These are phyloP conservation scores for Drosophila neotestacea DNA, from an alignment of 2,888 invertebrate genomes.

Conservation along the genomic window DNA sequence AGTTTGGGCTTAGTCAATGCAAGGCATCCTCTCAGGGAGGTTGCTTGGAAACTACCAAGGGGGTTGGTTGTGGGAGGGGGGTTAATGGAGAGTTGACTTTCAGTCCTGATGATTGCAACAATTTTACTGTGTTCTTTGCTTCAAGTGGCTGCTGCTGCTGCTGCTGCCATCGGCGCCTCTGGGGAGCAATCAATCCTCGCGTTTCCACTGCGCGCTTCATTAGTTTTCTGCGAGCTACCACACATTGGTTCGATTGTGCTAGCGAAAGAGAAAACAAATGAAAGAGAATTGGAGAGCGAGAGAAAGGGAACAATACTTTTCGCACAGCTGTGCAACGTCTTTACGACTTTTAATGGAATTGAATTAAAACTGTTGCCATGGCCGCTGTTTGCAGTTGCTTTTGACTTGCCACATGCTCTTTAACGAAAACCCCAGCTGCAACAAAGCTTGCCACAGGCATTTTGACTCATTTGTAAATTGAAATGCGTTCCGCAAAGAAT, in stretches of 20 bases:
- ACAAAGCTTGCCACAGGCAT: constrained; percentile 64
- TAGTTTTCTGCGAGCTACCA: constrained; percentile 65
- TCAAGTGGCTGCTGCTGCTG: constrained; percentile 51
- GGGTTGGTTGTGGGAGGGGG: constrained; percentile 7
- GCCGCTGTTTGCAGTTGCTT: constrained; percentile 35
- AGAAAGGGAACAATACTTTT: constrained; percentile 41
- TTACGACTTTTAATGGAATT: constrained; percentile 75
- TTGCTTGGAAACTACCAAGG: neutral
- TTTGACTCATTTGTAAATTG: constrained; percentile 75
- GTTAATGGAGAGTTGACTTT: constrained; percentile 25
- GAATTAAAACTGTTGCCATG: constrained; percentile 76
- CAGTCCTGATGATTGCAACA: constrained; percentile 66
- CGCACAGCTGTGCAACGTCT: constrained; percentile 66
- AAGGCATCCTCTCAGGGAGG: constrained; percentile 15
- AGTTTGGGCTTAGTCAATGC: constrained; percentile 55
- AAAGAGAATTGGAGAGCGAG: constrained; percentile 14
- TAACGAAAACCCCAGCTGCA: constrained; percentile 23
- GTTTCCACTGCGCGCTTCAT: constrained; percentile 74
- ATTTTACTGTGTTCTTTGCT: constrained; percentile 55
- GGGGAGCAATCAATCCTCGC: constrained; percentile 84
- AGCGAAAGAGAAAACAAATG: constrained; percentile 5
- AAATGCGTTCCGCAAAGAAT: constrained; percentile 40
- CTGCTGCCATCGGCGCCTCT: constrained; percentile 61
- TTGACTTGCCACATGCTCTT: constrained; percentile 32
- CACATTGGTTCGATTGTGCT: constrained; percentile 69